A percentile compares a stretch with the other conserved stretches of the same genome.
Evolutionary conservation across 1,140 invertebrate species (phyloP).

Genomic region (Lethrus apterus): DNA sequence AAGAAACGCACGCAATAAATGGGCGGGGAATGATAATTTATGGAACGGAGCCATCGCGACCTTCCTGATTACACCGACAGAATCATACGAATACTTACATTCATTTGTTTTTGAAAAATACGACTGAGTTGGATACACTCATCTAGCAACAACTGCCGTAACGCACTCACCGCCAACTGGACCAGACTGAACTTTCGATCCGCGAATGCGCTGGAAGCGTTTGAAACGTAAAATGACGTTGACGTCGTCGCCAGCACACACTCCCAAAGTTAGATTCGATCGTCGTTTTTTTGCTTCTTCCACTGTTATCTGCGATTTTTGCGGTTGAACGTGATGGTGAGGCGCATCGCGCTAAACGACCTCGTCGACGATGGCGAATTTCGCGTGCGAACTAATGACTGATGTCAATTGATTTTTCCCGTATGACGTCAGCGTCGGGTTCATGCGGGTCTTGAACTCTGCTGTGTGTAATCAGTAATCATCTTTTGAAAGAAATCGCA

Average conservation of each 20-base stretch:
- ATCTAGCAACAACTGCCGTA: background rate
- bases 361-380: background rate
- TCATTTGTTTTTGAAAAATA: conserved; percentile 7
- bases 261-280: too few relatives aligned
- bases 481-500: too few relatives aligned
- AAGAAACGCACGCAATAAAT: too few relatives aligned
- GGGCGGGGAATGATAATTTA: too few relatives aligned
- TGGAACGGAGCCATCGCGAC: too few relatives aligned
- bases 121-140: background rate
- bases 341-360: background rate
- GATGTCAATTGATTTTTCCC: conserved; percentile 9
- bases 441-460: too few relatives aligned
- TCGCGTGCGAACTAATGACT: conserved; percentile 9
- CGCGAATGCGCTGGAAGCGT: background rate
- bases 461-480: too few relatives aligned
- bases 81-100: conserved; percentile 4
- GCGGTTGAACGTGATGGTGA: background rate
- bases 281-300: too few relatives aligned
- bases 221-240: background rate
- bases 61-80: too few relatives aligned
- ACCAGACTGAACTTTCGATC: conserved; percentile 1
- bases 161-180: background rate
- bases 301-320: background rate
- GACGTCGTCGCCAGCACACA: too few relatives aligned
- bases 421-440: conserved; percentile 5